A percentile compares a stretch with the other conserved stretches of the same genome.
These are phyloP conservation scores for Cliona cf. orientalis DNA, from an alignment of 37 sponge, comb jelly and placozoan genomes.

Conservation along the genomic window DNA sequence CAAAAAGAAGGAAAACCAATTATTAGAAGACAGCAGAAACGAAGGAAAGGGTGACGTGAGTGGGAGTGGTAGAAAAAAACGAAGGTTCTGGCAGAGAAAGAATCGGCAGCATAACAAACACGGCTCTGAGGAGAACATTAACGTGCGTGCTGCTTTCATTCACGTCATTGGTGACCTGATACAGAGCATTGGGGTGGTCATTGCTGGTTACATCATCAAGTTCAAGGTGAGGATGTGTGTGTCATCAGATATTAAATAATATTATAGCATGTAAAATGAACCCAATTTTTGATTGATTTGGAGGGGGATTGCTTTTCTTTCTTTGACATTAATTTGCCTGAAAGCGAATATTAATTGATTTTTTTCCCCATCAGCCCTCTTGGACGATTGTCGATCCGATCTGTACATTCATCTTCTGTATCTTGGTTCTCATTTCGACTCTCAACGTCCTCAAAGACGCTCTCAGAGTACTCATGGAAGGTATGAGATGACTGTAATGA, in stretches of 20 bases:
- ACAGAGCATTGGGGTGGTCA: constrained; percentile 96
- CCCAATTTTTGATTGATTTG: too few species aligned
- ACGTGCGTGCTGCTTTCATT: constrained; percentile 96
- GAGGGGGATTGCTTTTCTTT: too few species aligned
- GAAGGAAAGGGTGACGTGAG: background rate
- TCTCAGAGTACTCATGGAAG: constrained; percentile 97
- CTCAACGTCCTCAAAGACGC: constrained; percentile 93
- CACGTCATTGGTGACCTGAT: constrained; percentile 97
- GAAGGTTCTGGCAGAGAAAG: background rate
- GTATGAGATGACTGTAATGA: too few species aligned
- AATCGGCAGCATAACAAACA: background rate
- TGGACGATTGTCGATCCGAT: constrained; percentile 96
- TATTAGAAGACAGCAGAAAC: background rate
- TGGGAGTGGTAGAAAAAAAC: background rate
- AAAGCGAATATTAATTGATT: too few species aligned
- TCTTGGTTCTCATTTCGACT: constrained; percentile 71
- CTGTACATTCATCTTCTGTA: constrained; percentile 83
- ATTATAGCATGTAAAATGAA: constrained; percentile 2
- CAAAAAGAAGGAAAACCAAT: background rate
- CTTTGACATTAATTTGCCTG: too few species aligned
- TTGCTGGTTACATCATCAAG: constrained; percentile 95
- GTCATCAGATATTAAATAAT: background rate
- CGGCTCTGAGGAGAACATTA: constrained; percentile 72
- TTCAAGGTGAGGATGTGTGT: constrained; percentile 92
- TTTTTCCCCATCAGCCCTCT: too few species aligned